Evolutionary conservation across 2,888 invertebrate species (phyloP), one percentile per base, ranked within the genome.

Genomic region (Tanypteryx hageni): DNA sequence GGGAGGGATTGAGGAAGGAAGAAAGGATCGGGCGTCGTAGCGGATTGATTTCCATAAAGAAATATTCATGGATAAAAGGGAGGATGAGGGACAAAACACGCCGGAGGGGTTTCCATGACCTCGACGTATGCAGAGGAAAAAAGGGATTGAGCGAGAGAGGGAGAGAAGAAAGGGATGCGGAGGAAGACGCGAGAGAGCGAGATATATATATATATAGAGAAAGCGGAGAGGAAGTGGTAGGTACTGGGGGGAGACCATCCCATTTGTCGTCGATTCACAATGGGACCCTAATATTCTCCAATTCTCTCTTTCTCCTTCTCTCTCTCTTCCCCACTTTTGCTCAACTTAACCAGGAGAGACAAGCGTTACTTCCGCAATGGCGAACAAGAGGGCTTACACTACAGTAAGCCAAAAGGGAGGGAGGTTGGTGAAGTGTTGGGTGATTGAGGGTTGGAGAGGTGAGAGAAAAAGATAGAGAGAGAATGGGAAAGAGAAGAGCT

Each of bases 291-390:
- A 89, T 89, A 61, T 8, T 61, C 61, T 11, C 89, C 89, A 31
- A 89, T 31, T 57, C 89, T 56, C 56, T 18, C 83, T 57, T 11
- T 82, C 31, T 27, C 61, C 11, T 58, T n/a, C 58, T 86, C 61
- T 89, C 27, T 8, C n/a, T 64, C 27, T 64, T n/a, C 64, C 89
- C 85, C 85, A 58, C 85, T 85, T 58, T 18, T 58, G n/a, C 89
- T 64, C 89, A 64, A 89, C 89, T 89, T 89, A 89, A 89, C 61
- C 89, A 64, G 44, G 83, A 56, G 83, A 83, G 56, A 83, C 44
- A 56, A 57, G 64, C 61, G 89, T 89, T 89, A 89, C 61, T 89
- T 89, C 89, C 89, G 89, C 89, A 44, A 64, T 44, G 89, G 61
- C 64, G 64, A 14, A n/a, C 61, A 22, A 64, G 89, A 64, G 44